Percentiles rank a stretch among this genome's conserved stretches.
phyloP scores from a whole-genome alignment of 1,140 invertebrate species.

The Drosophila lini region DNA sequence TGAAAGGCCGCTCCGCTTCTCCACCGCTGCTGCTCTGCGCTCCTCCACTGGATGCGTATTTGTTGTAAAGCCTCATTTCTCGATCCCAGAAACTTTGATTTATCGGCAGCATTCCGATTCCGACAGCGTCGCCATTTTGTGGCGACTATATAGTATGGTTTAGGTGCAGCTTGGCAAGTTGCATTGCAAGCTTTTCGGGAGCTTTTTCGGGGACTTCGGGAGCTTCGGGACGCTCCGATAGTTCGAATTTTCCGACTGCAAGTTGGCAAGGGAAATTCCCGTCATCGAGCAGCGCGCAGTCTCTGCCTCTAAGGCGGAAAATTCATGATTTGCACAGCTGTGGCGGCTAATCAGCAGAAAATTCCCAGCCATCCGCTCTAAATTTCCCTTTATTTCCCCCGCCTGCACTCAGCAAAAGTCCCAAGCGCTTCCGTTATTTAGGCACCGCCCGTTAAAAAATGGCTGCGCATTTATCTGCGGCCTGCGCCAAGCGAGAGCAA shows the following conservation, averaged over 20 bases:
- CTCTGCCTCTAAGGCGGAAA: conserved; percentile 23
- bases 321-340: conserved; percentile 11
- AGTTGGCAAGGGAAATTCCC: conserved; percentile 22
- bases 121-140: conserved; percentile 63
- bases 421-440: conserved; percentile 30
- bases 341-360: conserved; percentile 19
- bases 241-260: conserved; percentile 41
- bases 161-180: conserved; percentile 64
- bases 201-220: conserved; percentile 44
- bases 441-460: conserved; percentile 76
- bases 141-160: background rate
- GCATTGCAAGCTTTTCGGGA: conserved; percentile 43
- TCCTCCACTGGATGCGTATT: too few relatives aligned
- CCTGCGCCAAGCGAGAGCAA: conserved; percentile 22
- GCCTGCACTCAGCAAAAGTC: conserved; percentile 8
- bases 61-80: conserved; percentile 21
- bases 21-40: background rate
- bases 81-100: conserved; percentile 61
- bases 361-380: background rate
- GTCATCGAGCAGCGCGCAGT: conserved; percentile 30
- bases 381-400: conserved; percentile 77
- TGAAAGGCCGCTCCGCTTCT: conserved; percentile 67
- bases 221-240: conserved; percentile 50
- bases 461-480: conserved; percentile 75
- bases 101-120: conserved; percentile 60